Base-by-base conservation (phyloP, 2,888 invertebrate genomes). In the Lasioglossum calceatum region DNA sequence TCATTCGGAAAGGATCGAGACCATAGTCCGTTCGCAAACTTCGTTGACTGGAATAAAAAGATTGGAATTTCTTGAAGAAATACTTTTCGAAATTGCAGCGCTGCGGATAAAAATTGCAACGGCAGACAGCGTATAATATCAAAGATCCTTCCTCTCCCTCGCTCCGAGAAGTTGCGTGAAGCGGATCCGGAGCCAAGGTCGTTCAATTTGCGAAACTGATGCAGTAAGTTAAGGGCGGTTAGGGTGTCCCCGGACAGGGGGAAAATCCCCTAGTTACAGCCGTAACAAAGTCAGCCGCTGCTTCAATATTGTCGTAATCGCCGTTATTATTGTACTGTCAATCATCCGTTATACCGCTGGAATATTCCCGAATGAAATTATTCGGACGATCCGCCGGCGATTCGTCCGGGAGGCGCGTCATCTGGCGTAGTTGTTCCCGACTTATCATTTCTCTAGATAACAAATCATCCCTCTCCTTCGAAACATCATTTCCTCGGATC, bases 221-320 rank as follows among this genome's bases (percentile, higher is more conserved):
- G 61, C 79, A 85, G 86, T 77, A 50, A 85, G 78, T 79, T 81
- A 85, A 81, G 79, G 79, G 67, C 42, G 67, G 81, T 81, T 85
- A 81, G 86, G 86, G 86, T 81, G 78, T 79, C 77, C 86, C 64
- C n/a, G 86, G 78, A 77, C 73, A 79, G 82, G 82, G 86, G 87
- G 79, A 77, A 82, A 79, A 86, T 86, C 86, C 87, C 87, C 87
- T 58, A 67, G 79, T 82, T 87, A 82, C 79, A 44, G 16, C 70
- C 86, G 86, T 82, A 82, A 82, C 86, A 79, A 86, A 84, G 78
- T 78, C 86, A 82, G 82, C 87, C 86, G 82, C 47, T 82, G 73
- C 67, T 86, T 87, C 87, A 86, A 86, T 86, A 87, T 85, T 82
- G 87, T 86, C 82, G 86, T 86, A 86, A 87, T 87, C 86, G 74